Evolutionary conservation across 2,888 invertebrate genomes (phyloP).

Genomic region (Achlya flavicornis): DNA sequence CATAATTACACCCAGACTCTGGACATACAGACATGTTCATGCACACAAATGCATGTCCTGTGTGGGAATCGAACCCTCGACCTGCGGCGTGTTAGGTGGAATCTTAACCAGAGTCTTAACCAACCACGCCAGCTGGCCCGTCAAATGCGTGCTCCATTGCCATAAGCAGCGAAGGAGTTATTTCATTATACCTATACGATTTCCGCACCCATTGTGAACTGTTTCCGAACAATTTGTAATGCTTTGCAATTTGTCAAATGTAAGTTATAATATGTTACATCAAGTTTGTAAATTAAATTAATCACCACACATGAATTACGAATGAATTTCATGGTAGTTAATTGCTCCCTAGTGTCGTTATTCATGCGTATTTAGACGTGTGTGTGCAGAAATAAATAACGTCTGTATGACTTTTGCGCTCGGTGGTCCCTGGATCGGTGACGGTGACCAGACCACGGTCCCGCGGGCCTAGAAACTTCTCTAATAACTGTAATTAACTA

Average conservation of each 20-base stretch:
- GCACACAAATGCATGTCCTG: no score
- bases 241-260: slow-evolving; percentile 35
- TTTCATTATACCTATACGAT: slow-evolving; percentile 21
- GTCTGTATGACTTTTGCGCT: slow-evolving; percentile 50
- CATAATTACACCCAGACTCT: no score
- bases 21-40: no score
- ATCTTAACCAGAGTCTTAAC: no score
- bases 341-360: slow-evolving; percentile 47
- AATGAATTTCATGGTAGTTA: slow-evolving; percentile 31
- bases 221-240: slow-evolving; percentile 54
- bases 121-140: no score
- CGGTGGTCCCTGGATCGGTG: slow-evolving; percentile 60
- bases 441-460: slow-evolving; percentile 63
- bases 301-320: background rate
- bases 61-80: no score
- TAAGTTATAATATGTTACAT: background rate
- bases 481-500: slow-evolving; percentile 77
- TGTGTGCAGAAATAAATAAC: slow-evolving; percentile 47
- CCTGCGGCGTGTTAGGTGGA: no score
- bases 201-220: slow-evolving; percentile 33
- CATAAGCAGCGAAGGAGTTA: no score
- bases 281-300: background rate
- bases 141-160: no score
- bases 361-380: slow-evolving; percentile 44
- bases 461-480: slow-evolving; percentile 58